phyloP scores from a whole-genome alignment of 2,888 invertebrate species.

The Lymantria dispar region DNA sequence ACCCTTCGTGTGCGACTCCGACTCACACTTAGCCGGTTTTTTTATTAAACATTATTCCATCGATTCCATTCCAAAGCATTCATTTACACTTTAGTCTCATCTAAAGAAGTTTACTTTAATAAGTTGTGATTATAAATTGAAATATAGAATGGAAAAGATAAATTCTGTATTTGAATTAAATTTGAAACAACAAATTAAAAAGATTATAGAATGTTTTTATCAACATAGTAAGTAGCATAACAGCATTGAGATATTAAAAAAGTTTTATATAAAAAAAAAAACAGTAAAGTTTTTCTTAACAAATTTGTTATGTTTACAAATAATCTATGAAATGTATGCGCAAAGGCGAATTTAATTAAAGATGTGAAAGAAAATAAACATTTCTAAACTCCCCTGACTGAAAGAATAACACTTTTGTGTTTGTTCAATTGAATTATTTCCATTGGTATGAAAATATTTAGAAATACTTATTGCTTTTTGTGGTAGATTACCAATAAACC shows the following conservation, averaged over 20 bases:
- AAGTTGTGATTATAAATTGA: too few species aligned
- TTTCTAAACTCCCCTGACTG: neutral
- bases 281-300: neutral
- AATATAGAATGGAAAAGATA: too few species aligned
- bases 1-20: too few species aligned
- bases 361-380: constrained; percentile 15
- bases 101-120: too few species aligned
- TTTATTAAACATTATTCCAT: too few species aligned
- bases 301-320: constrained; percentile 4
- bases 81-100: too few species aligned
- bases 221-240: neutral
- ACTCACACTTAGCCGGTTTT: too few species aligned
- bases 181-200: too few species aligned
- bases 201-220: neutral
- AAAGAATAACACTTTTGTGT: constrained; percentile 1
- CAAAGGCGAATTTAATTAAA: constrained; percentile 25
- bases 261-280: constrained; percentile 3
- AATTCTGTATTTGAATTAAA: too few species aligned
- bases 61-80: too few species aligned
- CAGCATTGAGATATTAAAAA: neutral
- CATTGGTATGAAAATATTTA: neutral
- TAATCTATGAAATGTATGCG: constrained; percentile 13
- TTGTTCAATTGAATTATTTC: too few species aligned
- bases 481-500: too few species aligned
- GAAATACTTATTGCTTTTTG: neutral